A percentile compares a stretch with the other conserved stretches of the same genome.
Conservation (phyloP, 2,797 vertebrate genomes). For the Odontamblyopus lacepedii region DNA sequence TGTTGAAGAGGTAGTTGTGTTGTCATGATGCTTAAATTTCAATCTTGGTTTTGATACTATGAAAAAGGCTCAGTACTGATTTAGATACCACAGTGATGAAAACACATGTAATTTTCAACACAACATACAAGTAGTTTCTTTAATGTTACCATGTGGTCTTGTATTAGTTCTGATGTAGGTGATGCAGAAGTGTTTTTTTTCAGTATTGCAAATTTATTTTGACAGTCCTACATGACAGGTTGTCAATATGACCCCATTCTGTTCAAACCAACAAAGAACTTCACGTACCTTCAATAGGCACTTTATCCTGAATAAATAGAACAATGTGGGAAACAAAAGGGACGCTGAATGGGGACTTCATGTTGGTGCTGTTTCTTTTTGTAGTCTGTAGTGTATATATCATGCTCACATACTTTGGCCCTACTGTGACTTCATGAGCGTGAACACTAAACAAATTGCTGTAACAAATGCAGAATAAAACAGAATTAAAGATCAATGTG, state of each 20-base stretch:
- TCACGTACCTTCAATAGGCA: not conserved
- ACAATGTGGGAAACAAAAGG: not conserved
- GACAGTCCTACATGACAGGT: not conserved
- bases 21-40: too few relatives aligned
- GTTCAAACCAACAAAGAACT: not conserved
- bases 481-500: conserved; percentile 11
- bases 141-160: too few relatives aligned
- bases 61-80: not conserved
- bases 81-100: not conserved
- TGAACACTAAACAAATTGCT: conserved; percentile 10
- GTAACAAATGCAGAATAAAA: conserved; percentile 16
- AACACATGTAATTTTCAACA: too few relatives aligned
- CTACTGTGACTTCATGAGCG: not conserved
- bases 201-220: not conserved
- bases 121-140: too few relatives aligned
- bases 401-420: not conserved
- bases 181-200: not conserved
- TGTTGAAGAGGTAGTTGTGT: too few relatives aligned
- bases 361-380: not conserved
- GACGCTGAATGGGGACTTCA: not conserved
- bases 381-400: not conserved
- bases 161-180: too few relatives aligned
- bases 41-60: too few relatives aligned
- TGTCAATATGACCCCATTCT: not conserved
- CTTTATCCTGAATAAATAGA: not conserved